Evolutionary conservation across 2,113 vertebrate species (phyloP).

Genomic region (Monopterus albus): DNA sequence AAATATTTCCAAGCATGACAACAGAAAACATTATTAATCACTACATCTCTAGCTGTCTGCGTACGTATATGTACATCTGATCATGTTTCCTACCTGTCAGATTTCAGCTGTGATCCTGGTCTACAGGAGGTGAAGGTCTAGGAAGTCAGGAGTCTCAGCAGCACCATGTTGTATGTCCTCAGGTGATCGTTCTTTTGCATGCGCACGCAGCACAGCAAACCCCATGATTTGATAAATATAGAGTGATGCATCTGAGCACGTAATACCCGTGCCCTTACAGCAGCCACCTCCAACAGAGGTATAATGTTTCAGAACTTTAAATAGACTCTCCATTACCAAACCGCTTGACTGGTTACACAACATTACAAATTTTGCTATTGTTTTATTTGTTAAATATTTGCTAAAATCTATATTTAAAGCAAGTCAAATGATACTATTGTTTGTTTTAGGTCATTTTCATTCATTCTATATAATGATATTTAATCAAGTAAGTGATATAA

Average conservation of each 20-base stretch:
- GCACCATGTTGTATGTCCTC: slow-evolving; percentile 52
- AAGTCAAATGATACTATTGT: background rate
- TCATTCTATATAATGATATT: background rate
- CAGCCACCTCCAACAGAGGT: slow-evolving; percentile 64
- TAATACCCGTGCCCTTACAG: slow-evolving; percentile 67
- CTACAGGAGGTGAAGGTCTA: slow-evolving; percentile 32
- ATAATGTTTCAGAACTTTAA: slow-evolving; percentile 74
- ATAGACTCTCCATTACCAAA: slow-evolving; percentile 60
- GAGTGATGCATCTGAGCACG: slow-evolving; percentile 76
- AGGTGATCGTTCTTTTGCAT: slow-evolving; percentile 47
- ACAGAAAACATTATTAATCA: background rate
- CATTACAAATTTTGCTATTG: slow-evolving; percentile 15
- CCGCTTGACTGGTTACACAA: background rate
- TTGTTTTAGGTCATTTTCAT: background rate
- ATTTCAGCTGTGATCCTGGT: slow-evolving; percentile 42
- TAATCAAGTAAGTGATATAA: background rate
- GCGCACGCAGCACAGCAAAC: slow-evolving; percentile 40
- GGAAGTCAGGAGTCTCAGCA: slow-evolving; percentile 30
- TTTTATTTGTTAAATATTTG: background rate
- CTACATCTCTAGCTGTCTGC: background rate
- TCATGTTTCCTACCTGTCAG: slow-evolving; percentile 71
- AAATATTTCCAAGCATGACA: background rate
- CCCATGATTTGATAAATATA: slow-evolving; percentile 84
- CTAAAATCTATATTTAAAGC: background rate
- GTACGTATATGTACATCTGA: background rate